Evolutionary conservation across 2,888 invertebrate species (phyloP).

Genomic region (Pinctada fucata): DNA sequence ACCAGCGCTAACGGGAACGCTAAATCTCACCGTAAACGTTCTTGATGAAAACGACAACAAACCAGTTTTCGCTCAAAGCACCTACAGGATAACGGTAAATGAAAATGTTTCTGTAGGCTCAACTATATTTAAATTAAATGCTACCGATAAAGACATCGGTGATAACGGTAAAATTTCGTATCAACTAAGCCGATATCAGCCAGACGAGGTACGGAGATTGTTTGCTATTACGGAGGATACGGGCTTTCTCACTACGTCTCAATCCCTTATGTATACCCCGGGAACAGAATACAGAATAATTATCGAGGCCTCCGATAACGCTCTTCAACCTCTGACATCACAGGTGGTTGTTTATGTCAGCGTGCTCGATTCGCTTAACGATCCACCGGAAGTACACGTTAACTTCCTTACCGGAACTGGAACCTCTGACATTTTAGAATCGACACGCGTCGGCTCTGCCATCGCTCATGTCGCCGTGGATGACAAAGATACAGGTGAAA

Average conservation of each 20-base stretch:
- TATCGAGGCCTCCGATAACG: conserved; percentile 62
- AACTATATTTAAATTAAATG: conserved; percentile 81
- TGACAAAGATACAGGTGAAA: conserved; percentile 63
- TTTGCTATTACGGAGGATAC: conserved; percentile 54
- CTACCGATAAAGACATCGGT: conserved; percentile 90
- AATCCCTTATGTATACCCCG: conserved; percentile 56
- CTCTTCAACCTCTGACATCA: conserved; percentile 55
- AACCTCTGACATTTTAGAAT: conserved; percentile 58
- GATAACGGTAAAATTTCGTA: conserved; percentile 82
- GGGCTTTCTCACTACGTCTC: conserved; percentile 60
- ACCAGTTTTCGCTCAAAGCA: conserved; percentile 48
- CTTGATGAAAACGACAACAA: conserved; percentile 60
- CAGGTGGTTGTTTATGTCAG: conserved; percentile 61
- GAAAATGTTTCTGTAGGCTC: conserved; percentile 49
- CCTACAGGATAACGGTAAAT: conserved; percentile 54
- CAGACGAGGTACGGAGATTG: conserved; percentile 47
- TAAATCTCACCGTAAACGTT: conserved; percentile 51
- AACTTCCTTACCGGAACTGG: conserved; percentile 56
- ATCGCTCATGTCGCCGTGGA: conserved; percentile 62
- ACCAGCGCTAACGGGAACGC: conserved; percentile 48
- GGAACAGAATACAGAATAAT: conserved; percentile 48
- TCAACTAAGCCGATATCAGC: conserved; percentile 66
- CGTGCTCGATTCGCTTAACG: conserved; percentile 92
- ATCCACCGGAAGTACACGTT: conserved; percentile 84
- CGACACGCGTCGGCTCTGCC: conserved; percentile 60